phyloP scores from a whole-genome alignment of 2,888 invertebrate species.

The Cephus nigrinus region DNA sequence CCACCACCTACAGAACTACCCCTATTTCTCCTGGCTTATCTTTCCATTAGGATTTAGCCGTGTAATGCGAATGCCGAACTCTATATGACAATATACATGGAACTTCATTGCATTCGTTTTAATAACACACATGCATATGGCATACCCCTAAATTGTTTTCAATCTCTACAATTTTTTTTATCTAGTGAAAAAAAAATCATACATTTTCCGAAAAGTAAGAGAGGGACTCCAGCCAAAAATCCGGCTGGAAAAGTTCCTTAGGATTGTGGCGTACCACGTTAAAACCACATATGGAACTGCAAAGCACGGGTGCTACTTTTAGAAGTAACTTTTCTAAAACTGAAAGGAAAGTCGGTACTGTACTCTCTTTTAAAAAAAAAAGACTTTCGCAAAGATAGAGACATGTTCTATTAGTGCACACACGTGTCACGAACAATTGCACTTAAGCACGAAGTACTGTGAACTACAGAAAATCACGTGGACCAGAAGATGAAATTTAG shows the following conservation, averaged over 20 bases:
- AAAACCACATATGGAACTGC: not conserved
- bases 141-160: not conserved
- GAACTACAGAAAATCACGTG: not conserved
- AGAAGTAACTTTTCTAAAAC: slow-evolving; percentile 38
- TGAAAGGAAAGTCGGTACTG: slow-evolving; percentile 23
- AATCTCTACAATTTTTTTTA: not conserved
- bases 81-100: not conserved
- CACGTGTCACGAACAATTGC: slow-evolving; percentile 24
- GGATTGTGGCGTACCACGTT: slow-evolving; percentile 27
- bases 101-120: not conserved
- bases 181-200: not conserved
- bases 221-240: not conserved
- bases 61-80: not conserved
- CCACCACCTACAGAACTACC: not conserved
- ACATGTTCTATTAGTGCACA: slow-evolving; percentile 53
- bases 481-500: not conserved
- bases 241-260: slow-evolving; percentile 46
- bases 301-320: slow-evolving; percentile 7
- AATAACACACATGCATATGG: not conserved
- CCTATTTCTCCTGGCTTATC: not conserved
- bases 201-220: slow-evolving; percentile 40
- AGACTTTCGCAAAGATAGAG: not conserved
- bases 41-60: not conserved
- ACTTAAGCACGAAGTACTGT: not conserved
- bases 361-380: not conserved